Percentiles rank a stretch among this genome's conserved stretches.
These are phyloP conservation scores for Pectinophora gossypiella DNA, from an alignment of 1,140 invertebrate species.

Conservation along the genomic window DNA sequence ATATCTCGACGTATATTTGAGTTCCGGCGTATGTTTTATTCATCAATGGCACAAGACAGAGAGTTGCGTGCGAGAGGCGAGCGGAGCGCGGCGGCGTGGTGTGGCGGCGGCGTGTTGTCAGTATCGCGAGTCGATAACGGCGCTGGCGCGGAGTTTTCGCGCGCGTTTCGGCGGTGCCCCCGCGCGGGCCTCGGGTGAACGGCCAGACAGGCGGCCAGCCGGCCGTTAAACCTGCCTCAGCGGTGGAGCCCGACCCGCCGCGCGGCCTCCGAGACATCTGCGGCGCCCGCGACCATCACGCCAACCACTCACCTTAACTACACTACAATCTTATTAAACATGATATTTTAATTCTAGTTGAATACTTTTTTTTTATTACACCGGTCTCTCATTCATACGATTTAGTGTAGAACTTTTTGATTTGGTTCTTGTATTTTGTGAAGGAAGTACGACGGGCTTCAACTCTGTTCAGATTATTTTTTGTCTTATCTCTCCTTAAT, in stretches of 20 bases:
- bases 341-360: too few relatives aligned
- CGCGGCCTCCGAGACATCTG: constrained; percentile 41
- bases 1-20: background rate
- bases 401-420: too few relatives aligned
- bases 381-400: too few relatives aligned
- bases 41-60: background rate
- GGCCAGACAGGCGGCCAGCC: constrained; percentile 64
- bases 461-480: too few relatives aligned
- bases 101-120: constrained; percentile 21
- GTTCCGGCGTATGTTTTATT: constrained; percentile 1
- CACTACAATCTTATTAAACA: too few relatives aligned
- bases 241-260: constrained; percentile 31
- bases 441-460: too few relatives aligned
- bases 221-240: constrained; percentile 69
- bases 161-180: constrained; percentile 43
- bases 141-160: constrained; percentile 65
- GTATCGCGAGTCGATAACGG: constrained; percentile 41
- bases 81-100: background rate
- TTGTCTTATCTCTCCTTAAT: too few relatives aligned
- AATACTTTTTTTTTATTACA: too few relatives aligned
- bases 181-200: constrained; percentile 66
- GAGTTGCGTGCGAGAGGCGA: background rate
- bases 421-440: too few relatives aligned
- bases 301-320: too few relatives aligned
- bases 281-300: constrained; percentile 14